These are phyloP conservation scores for Anodontia alba DNA, from an alignment of 2,888 invertebrate genomes.

Conservation along the genomic window DNA sequence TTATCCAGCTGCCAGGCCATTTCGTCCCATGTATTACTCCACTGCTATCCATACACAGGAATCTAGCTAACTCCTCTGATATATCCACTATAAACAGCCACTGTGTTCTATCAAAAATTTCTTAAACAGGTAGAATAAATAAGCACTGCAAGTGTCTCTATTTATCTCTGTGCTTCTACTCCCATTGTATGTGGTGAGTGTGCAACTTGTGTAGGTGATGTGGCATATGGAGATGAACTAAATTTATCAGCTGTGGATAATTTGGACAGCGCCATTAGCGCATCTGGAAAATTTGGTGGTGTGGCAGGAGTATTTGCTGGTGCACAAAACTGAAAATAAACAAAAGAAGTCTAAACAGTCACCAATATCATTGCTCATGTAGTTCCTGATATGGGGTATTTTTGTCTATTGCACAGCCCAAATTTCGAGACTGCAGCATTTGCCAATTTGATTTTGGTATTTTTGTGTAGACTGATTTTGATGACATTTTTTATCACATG, in stretches of 20 bases:
- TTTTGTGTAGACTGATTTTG: too few species aligned
- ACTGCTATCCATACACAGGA: conserved; percentile 7
- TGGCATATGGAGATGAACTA: conserved; percentile 78
- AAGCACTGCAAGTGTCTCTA: conserved; percentile 7
- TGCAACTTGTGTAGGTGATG: conserved; percentile 77
- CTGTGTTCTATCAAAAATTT: neutral
- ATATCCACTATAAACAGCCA: neutral
- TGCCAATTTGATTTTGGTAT: too few species aligned
- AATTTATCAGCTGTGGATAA: conserved; percentile 89
- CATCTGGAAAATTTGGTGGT: conserved; percentile 97
- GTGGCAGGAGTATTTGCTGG: conserved; percentile 98
- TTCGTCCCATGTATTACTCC: neutral
- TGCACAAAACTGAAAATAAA: conserved; percentile 90
- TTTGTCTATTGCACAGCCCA: too few species aligned
- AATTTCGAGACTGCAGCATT: too few species aligned
- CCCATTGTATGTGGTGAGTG: conserved; percentile 80
- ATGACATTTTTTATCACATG: too few species aligned
- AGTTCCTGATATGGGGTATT: too few species aligned
- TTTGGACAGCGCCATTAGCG: conserved; percentile 94
- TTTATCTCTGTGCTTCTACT: conserved; percentile 78
- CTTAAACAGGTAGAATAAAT: conserved; percentile 12
- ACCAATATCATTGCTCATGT: too few species aligned
- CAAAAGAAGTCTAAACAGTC: too few species aligned
- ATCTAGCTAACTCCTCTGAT: neutral
- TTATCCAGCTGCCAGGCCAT: conserved; percentile 1